These are phyloP conservation scores for Romanogobio albipinnatus DNA, from an alignment of 2,113 vertebrate species.

Conservation along the genomic window DNA sequence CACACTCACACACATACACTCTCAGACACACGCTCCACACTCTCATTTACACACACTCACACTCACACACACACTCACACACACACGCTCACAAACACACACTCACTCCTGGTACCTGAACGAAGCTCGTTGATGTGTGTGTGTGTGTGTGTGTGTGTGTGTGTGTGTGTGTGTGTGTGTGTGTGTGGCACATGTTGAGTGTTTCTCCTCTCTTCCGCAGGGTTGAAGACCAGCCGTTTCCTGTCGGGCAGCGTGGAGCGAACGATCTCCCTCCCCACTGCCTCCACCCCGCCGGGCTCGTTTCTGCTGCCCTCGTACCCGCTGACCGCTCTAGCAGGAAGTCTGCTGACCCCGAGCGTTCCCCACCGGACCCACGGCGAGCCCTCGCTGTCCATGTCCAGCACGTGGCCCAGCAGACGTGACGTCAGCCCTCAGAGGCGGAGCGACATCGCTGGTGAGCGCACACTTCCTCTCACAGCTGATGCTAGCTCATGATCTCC, in stretches of 20 bases:
- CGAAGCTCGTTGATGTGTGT: too few relatives aligned
- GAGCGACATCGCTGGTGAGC: constrained; percentile 71
- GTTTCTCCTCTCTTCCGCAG: constrained; percentile 46
- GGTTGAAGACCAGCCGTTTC: constrained; percentile 70
- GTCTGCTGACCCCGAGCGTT: constrained; percentile 74
- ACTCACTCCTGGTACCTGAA: too few relatives aligned
- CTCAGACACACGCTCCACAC: too few relatives aligned
- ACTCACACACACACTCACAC: too few relatives aligned
- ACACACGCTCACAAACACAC: too few relatives aligned
- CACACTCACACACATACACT: too few relatives aligned
- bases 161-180: too few relatives aligned
- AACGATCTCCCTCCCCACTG: constrained; percentile 69
- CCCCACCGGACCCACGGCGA: constrained; percentile 72
- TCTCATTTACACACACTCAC: too few relatives aligned
- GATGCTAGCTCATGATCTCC: too few relatives aligned
- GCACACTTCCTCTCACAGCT: not conserved
- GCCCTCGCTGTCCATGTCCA: constrained; percentile 80
- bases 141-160: too few relatives aligned
- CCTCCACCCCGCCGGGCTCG: constrained; percentile 69
- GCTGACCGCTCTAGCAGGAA: constrained; percentile 74
- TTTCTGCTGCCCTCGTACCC: constrained; percentile 86
- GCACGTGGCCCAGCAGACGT: constrained; percentile 88
- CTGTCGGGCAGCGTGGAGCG: constrained; percentile 75
- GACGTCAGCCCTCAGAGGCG: constrained; percentile 65
- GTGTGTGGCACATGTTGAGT: too few relatives aligned